Base-by-base conservation (phyloP, 2,888 invertebrate species). In the Diloba caeruleocephala region DNA sequence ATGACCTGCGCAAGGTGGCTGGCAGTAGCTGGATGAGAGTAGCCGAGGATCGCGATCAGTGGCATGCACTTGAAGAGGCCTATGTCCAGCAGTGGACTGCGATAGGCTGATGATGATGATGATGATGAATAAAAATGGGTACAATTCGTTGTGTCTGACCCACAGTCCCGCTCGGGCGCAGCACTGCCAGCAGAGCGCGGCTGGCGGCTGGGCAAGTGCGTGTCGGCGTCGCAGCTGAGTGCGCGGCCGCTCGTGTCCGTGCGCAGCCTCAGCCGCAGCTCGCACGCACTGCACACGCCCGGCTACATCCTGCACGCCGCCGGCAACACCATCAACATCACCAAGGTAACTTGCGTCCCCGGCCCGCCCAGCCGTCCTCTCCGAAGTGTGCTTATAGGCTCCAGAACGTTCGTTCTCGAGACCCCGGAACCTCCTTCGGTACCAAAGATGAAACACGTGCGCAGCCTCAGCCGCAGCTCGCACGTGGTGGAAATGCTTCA, bases 201-300 rank as follows among this genome's bases (percentile, higher is more conserved):
- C 37, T 50, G 46, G 54, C 38, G 50, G 26, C 84, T 91, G 0
- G 91, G 89, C 82, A 92, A 93, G 84, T 93, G 93, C 61, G 87
- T 91, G 78, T 93, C 93, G 19, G 92, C 92, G n/a, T 71, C 81
- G 0, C 89, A 90, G 72, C 74, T 92, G 58, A 76, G 81, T 21
- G 63, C 77, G 28, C 53, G 69, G 43, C 57, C 59, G 36, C 53
- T 63, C 46, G 54, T 59, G 42, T 28, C 61, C 26, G 71, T 52
- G 57, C 64, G 71, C 61, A 52, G 48, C 64, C 78, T 74, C 50
- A 75, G 81, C 65, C 81, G 85, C 74, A 78, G 73, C 55, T 84
- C 79, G 1, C 59, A 42, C 33, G 65, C 65, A 17, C 65, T 60
- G 28, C 59, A 60, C 59, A 34, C 59, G 0, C 85, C 89, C n/a